Conservation (phyloP, 2,797 vertebrate species). For the Lutjanus argentimaculatus region DNA sequence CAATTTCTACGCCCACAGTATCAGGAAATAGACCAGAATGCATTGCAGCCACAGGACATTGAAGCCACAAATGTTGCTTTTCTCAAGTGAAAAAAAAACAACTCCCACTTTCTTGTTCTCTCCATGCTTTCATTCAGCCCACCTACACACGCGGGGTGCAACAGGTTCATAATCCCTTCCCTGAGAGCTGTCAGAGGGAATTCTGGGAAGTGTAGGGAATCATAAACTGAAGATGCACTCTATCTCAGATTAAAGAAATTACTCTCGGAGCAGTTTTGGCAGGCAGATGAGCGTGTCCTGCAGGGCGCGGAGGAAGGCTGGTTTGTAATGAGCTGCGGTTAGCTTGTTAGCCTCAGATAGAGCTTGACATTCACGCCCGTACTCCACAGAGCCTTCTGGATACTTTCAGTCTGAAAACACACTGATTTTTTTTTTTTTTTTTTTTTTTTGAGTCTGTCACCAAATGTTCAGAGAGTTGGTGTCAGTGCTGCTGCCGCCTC, state of each 20-base stretch:
- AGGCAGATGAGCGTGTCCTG: neutral
- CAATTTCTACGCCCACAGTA: slow-evolving; percentile 39
- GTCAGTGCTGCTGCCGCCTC: slow-evolving; percentile 22
- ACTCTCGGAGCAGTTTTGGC: slow-evolving; percentile 16
- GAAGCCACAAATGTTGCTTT: slow-evolving; percentile 8
- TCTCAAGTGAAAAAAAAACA: slow-evolving; percentile 20
- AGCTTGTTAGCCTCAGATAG: slow-evolving; percentile 54
- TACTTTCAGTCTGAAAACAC: slow-evolving; percentile 1
- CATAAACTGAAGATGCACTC: neutral
- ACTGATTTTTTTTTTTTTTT: neutral
- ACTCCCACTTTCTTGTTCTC: slow-evolving; percentile 20
- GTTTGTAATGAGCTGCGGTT: slow-evolving; percentile 52
- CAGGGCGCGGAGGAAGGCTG: neutral
- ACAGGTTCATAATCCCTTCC: slow-evolving; percentile 20
- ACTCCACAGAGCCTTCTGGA: slow-evolving; percentile 35
- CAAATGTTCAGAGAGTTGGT: slow-evolving; percentile 13
- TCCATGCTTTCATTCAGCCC: slow-evolving; percentile 35
- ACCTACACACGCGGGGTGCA: slow-evolving; percentile 25
- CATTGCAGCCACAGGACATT: slow-evolving; percentile 20
- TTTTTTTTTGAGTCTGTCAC: neutral
- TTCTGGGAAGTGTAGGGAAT: slow-evolving; percentile 42
- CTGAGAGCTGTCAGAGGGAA: slow-evolving; percentile 14
- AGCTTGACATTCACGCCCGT: slow-evolving; percentile 47
- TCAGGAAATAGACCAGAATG: slow-evolving; percentile 59
- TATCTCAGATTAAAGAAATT: neutral